phyloP scores from a whole-genome alignment of 1,140 invertebrate genomes.

The Magallana angulata region DNA sequence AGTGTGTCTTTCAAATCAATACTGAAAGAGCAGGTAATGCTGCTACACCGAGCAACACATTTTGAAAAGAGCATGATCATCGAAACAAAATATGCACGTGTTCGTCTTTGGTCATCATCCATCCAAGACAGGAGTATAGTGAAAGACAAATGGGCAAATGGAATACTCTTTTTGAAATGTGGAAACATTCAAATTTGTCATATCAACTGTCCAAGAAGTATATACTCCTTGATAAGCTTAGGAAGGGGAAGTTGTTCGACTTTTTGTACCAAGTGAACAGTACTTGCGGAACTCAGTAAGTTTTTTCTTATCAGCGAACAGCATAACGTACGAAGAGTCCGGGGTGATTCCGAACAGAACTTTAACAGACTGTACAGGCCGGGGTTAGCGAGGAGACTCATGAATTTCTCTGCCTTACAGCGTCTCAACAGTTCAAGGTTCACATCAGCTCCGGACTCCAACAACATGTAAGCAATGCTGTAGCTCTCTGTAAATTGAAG shows the following conservation, averaged over 20 bases:
- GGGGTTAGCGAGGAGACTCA: slow-evolving; percentile 58
- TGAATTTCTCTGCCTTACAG: slow-evolving; percentile 67
- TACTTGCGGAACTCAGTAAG: slow-evolving; percentile 55
- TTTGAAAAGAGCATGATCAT: too few relatives aligned
- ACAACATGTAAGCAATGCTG: slow-evolving; percentile 64
- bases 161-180: too few relatives aligned
- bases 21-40: too few relatives aligned
- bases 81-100: too few relatives aligned
- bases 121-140: too few relatives aligned
- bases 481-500: slow-evolving; percentile 63
- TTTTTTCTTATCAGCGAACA: slow-evolving; percentile 65
- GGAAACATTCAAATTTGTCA: background rate
- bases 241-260: slow-evolving; percentile 69
- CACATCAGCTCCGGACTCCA: slow-evolving; percentile 66
- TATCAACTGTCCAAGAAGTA: slow-evolving; percentile 65
- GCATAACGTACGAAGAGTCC: slow-evolving; percentile 62
- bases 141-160: too few relatives aligned
- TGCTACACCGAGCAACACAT: too few relatives aligned
- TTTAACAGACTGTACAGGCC: slow-evolving; percentile 62
- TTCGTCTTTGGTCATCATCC: too few relatives aligned
- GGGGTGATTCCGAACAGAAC: slow-evolving; percentile 60
- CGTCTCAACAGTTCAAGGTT: slow-evolving; percentile 60
- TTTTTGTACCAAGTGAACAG: slow-evolving; percentile 67
- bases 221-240: slow-evolving; percentile 67
- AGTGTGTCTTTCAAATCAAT: too few relatives aligned